Evolutionary conservation across 2,888 invertebrate species (phyloP), one percentile per base, ranked within the genome.

Genomic region (Hirtodrosophila cameraria): DNA sequence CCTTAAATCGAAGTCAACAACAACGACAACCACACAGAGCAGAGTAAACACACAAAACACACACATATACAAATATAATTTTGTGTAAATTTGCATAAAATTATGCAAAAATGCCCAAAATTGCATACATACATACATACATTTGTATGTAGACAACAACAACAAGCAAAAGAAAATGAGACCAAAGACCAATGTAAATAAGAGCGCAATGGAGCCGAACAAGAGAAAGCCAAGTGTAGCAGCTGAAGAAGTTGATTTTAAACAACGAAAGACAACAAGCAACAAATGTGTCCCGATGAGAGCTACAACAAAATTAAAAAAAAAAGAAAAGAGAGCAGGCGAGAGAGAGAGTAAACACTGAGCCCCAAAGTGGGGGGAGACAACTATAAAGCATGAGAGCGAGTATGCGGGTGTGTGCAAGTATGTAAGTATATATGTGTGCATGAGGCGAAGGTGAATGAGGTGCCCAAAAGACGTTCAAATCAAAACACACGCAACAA

Each of bases 401-500:
- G 41, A 33, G 36, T 38, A 58, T 55, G 85, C 82, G 86, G 67
- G 83, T 85, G 73, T 58, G 61, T 75, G 58, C 9, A 60, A 63
- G 62, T n/a, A 7, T 46, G 11, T 39, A 13, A 13, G 20, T 39
- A 12, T 6, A 23, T 36, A 12, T 18, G 18, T 20, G 41, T 20
- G 25, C 23, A 33, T 36, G 52, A 27, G 43, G 25, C 61, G 61
- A 54, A 62, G 42, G 54, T 58, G 41, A 71, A 59, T 63, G 61
- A 71, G 52, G 28, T 58, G 46, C 53, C 58, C 61, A 36, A 71
- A 75, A 75, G 57, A 63, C 64, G 52, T 65, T 62, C 50, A 76
- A 86, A 80, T 86, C 84, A 81, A 80, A 80, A 80, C 79, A 84
- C 79, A 60, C 83, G n/a, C n/a, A n/a, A n/a, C 64, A 58, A 49